Conservation (phyloP, 2,888 invertebrate species). For the Meiosimyza decipiens region DNA sequence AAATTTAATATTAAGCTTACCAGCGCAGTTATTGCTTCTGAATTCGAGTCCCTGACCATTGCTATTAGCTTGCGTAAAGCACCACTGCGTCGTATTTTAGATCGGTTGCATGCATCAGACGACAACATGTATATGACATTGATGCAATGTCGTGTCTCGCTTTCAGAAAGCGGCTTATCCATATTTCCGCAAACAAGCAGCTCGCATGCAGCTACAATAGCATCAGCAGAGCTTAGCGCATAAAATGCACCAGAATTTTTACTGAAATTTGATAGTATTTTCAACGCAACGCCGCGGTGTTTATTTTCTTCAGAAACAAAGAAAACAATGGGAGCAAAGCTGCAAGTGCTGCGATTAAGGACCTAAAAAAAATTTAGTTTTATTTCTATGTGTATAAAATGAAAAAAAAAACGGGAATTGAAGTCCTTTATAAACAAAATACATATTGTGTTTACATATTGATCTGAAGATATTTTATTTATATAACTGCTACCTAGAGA, state of each 20-base stretch:
- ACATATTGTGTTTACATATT: no score
- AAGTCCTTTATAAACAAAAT: no score
- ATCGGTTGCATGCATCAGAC: slow-evolving; percentile 64
- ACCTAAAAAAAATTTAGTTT: slow-evolving; percentile 33
- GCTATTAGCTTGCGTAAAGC: slow-evolving; percentile 61
- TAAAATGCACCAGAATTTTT: slow-evolving; percentile 58
- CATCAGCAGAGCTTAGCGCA: slow-evolving; percentile 61
- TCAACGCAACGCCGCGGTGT: slow-evolving; percentile 58
- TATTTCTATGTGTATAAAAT: neutral
- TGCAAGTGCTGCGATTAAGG: slow-evolving; percentile 46
- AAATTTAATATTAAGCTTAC: slow-evolving; percentile 45
- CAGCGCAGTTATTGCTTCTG: slow-evolving; percentile 59
- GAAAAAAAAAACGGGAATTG: no score
- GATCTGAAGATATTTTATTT: no score
- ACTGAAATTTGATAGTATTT: slow-evolving; percentile 64
- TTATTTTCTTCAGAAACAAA: slow-evolving; percentile 59
- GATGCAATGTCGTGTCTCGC: slow-evolving; percentile 62
- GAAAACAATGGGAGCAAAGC: slow-evolving; percentile 60
- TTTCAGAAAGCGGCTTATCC: slow-evolving; percentile 55
- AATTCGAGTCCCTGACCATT: slow-evolving; percentile 58
- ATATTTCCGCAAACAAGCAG: slow-evolving; percentile 58
- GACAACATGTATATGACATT: slow-evolving; percentile 63
- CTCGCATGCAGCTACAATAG: slow-evolving; percentile 62
- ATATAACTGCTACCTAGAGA: no score
- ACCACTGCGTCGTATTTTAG: slow-evolving; percentile 65